Conservation (phyloP, 2,888 invertebrate genomes). For the Eupithecia dodoneata region DNA sequence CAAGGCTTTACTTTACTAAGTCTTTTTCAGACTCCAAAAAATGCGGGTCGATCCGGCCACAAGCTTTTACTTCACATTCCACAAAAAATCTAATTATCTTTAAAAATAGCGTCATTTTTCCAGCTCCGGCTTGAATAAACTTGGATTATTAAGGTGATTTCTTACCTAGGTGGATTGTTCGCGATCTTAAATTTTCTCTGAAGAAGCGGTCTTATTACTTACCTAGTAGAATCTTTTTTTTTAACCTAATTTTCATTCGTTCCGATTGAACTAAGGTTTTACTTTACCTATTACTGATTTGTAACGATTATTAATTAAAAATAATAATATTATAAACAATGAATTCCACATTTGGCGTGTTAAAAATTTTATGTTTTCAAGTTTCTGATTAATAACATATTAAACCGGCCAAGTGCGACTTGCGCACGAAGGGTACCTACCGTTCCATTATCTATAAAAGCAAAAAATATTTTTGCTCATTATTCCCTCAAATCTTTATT, state of each 20-base stretch:
- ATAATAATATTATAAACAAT: too few species aligned
- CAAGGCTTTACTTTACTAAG: background rate
- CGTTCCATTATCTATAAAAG: too few species aligned
- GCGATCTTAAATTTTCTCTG: background rate
- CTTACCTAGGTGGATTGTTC: background rate
- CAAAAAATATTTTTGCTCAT: too few species aligned
- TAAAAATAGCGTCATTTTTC: conserved; percentile 1
- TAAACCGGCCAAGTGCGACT: too few species aligned
- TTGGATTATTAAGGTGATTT: conserved; percentile 1
- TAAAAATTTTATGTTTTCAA: too few species aligned
- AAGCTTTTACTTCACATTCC: background rate
- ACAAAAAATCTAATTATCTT: background rate
- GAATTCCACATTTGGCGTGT: too few species aligned
- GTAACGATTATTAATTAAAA: too few species aligned
- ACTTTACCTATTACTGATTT: too few species aligned
- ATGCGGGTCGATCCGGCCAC: background rate
- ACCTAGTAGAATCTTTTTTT: background rate
- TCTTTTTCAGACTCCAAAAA: background rate
- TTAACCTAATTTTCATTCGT: background rate
- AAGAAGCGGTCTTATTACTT: background rate
- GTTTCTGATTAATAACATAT: too few species aligned
- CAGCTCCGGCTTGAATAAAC: background rate
- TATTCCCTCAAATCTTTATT: too few species aligned
- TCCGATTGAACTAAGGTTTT: background rate
- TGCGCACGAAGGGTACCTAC: too few species aligned